Base-by-base conservation (phyloP, 2,113 vertebrate species). In the Agapornis roseicollis region DNA sequence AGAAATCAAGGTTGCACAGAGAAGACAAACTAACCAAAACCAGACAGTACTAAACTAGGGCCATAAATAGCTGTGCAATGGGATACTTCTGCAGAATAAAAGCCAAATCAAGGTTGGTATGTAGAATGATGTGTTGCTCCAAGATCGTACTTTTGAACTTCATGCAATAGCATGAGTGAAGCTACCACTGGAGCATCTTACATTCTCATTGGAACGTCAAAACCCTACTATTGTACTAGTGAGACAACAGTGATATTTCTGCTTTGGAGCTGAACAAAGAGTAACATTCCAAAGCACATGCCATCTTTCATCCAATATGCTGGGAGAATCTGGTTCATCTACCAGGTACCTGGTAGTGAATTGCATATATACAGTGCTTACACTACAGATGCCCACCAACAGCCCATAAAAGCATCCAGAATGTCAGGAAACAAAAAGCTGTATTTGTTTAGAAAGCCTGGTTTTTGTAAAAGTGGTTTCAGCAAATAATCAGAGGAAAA, bases 211-310 rank as follows among this genome's bases (percentile, higher is more conserved):
- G 5, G 56, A 93, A 72, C 5, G 50, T 82, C 1, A 31, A 46
- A 63, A 78, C 73, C 28, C 13, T 3, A 27, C 4, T 8, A 11
- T 6, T 24, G 8, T 15, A 18, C n/a, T 42, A n/a, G 7, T 14
- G 17, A 55, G 11, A 68, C 12, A 47, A 42, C 7, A 42, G 39
- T 35, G 68, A 70, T 18, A 53, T 31, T 64, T 46, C 50, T 91
- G 8, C 2, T 42, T n/a, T 74, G 10, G 8, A 89, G 33, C 3
- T 82, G 71, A 80, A 46, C 33, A 73, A 58, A 61, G 7, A 53
- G 4, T 64, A 4, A 8, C 2, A 0, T 12, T 70, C 14, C 47
- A 17, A 85, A 24, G 33, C 9, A 14, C 10, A 33, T 3, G 7
- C 33, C 31, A 3, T 39, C 42, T 56, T 80, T 39, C 35, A 79